Base-by-base conservation (phyloP, 2,797 vertebrate species). In the Corythornis leucogaster region DNA sequence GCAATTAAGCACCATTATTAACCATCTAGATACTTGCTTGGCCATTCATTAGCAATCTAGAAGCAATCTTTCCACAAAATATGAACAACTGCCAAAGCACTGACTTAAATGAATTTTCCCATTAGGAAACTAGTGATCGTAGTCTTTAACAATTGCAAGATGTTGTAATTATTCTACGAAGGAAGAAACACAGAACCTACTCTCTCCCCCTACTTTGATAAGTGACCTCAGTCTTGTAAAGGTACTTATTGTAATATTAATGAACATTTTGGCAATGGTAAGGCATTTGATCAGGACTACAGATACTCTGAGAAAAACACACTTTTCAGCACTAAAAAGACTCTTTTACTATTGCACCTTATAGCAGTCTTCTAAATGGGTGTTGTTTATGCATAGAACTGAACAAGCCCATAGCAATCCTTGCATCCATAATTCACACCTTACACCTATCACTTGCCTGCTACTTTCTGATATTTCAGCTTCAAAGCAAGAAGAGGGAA, bases 1-100 rank as follows among this genome's bases (percentile, higher is more conserved):
- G 82, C 85, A 97, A 97, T 96, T 97, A 96, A 95, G 71, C 73
- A 93, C 68, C 75, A 96, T 95, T 96, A 97, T 95, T 97, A 97
- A 95, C 87, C 94, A 93, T 69, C 53, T 38, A 87, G 91, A 62
- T 91, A 95, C 89, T 91, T 92, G 58, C 58, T 85, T 91, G 87
- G 80, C 45, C 94, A 94, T 92, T 92, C 88, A 96, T 87, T 95
- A 97, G 92, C 81, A 95, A 95, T 75, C 70, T 66, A 76, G 81
- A 91, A 97, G 92, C 95, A 74, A 91, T 85, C 74, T 85, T 96
- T 93, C 86, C 74, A 93, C 89, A 96, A 94, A 97, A 96, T 64
- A 78, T 30, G 92, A 81, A 73, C 78, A 95, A 67, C 80, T 95
- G 87, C 87, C 89, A 96, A 89, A 92, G 67, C 74, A 88, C 19